Percentiles rank a stretch among this genome's conserved stretches.
Evolutionary conservation across 2,797 vertebrate species (phyloP).

Genomic region (Scyliorhinus canicula): DNA sequence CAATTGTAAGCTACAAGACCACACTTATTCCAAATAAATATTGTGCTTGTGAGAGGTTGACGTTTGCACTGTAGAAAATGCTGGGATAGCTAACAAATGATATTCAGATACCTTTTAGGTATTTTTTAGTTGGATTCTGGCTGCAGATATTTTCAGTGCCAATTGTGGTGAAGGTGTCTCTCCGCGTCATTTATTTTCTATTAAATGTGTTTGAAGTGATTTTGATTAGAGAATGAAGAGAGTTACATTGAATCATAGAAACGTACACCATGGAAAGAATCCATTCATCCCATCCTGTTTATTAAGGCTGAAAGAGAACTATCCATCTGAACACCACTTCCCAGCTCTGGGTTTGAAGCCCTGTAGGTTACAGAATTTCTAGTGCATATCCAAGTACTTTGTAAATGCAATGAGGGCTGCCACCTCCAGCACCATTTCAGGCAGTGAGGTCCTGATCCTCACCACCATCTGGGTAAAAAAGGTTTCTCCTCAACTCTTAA

Average conservation of each 20-base stretch:
- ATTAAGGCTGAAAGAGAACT: background rate
- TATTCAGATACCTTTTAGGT: background rate
- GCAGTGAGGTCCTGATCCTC: background rate
- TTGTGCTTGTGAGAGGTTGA: background rate
- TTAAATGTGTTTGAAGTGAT: background rate
- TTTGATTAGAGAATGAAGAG: background rate
- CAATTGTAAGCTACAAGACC: background rate
- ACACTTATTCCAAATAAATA: background rate
- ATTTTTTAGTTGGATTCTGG: background rate
- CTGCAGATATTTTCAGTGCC: background rate
- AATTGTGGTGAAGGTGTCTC: background rate
- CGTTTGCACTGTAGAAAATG: background rate
- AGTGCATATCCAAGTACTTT: background rate
- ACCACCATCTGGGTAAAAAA: background rate
- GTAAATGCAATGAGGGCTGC: background rate
- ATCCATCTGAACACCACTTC: background rate
- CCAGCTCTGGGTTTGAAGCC: background rate
- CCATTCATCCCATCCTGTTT: background rate
- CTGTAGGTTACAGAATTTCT: background rate
- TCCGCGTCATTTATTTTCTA: background rate
- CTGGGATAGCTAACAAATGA: background rate
- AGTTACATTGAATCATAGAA: slow-evolving; percentile 1
- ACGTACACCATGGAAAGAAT: background rate
- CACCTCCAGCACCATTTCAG: background rate
- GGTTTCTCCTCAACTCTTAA: background rate